These are phyloP conservation scores for Malaclemys terrapin DNA, from an alignment of 2,113 vertebrate genomes.

Conservation along the genomic window DNA sequence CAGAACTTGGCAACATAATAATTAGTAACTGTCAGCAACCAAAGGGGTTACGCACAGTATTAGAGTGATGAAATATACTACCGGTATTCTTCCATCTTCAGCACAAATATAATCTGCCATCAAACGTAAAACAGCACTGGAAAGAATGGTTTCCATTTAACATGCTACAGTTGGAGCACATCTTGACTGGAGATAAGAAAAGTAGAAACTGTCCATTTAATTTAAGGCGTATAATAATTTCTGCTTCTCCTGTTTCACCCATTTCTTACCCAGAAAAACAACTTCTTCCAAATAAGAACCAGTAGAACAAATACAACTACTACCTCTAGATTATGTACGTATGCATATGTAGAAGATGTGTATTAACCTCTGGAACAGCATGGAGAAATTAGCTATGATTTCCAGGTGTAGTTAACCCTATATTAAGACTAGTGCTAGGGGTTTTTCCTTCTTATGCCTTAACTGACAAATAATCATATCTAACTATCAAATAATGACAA, in stretches of 20 bases:
- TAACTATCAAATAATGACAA: too few species aligned
- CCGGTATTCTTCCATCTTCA: background rate
- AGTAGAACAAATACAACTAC: rapidly evolving
- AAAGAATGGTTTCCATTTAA: background rate
- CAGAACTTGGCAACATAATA: background rate
- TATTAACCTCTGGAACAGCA: background rate
- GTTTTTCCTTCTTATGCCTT: too few species aligned
- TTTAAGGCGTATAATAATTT: background rate
- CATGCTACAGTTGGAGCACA: background rate
- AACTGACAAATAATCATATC: too few species aligned
- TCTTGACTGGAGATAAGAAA: background rate
- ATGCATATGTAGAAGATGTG: background rate
- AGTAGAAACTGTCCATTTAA: background rate
- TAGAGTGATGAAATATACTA: rapidly evolving
- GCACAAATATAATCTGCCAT: background rate
- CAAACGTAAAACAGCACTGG: background rate
- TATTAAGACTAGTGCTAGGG: background rate
- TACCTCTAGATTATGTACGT: background rate
- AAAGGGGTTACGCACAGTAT: background rate
- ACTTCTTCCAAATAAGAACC: background rate
- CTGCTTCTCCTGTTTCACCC: background rate
- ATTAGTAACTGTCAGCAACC: background rate
- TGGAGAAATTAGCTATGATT: background rate
- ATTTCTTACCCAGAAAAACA: background rate
- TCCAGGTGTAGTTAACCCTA: background rate